These are phyloP conservation scores for Hipparchia semele DNA, from an alignment of 2,888 invertebrate genomes.

Conservation along the genomic window DNA sequence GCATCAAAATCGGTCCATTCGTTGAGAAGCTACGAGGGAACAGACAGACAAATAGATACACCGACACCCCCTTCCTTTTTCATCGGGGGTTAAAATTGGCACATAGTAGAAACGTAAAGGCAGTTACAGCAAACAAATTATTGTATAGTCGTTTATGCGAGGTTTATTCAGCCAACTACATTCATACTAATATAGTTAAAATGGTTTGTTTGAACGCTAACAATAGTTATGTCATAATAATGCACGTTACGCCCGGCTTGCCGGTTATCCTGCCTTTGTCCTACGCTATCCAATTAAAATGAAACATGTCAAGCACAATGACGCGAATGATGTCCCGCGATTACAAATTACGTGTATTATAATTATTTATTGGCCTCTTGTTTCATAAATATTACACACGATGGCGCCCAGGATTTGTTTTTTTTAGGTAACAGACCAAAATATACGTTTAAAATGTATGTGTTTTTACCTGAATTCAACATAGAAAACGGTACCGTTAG, in stretches of 20 bases:
- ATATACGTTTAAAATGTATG: not conserved
- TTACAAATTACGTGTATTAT: slow-evolving; percentile 35
- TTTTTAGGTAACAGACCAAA: not conserved
- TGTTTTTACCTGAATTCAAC: not conserved
- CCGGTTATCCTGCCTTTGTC: slow-evolving; percentile 64
- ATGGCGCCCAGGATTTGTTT: too few relatives aligned
- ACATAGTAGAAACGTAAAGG: not conserved
- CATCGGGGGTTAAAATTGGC: not conserved
- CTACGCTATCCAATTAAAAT: slow-evolving; percentile 74
- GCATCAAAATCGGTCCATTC: too few relatives aligned
- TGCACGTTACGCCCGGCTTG: slow-evolving; percentile 50
- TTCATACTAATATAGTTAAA: slow-evolving; percentile 54
- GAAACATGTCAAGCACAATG: slow-evolving; percentile 73
- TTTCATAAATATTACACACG: slow-evolving; percentile 44
- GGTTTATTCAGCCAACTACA: slow-evolving; percentile 38
- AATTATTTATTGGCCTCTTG: slow-evolving; percentile 60
- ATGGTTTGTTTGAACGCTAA: slow-evolving; percentile 62
- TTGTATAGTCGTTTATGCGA: slow-evolving; percentile 21
- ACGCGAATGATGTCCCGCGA: slow-evolving; percentile 62
- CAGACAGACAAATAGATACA: too few relatives aligned
- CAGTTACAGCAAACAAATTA: slow-evolving; percentile 8
- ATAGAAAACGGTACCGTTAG: not conserved
- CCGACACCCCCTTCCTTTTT: too few relatives aligned
- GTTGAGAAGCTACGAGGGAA: too few relatives aligned
- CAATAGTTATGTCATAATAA: slow-evolving; percentile 72